A percentile compares a stretch with the other conserved stretches of the same genome.
Conservation (phyloP, 2,797 vertebrate species). For the Catharus ustulatus region DNA sequence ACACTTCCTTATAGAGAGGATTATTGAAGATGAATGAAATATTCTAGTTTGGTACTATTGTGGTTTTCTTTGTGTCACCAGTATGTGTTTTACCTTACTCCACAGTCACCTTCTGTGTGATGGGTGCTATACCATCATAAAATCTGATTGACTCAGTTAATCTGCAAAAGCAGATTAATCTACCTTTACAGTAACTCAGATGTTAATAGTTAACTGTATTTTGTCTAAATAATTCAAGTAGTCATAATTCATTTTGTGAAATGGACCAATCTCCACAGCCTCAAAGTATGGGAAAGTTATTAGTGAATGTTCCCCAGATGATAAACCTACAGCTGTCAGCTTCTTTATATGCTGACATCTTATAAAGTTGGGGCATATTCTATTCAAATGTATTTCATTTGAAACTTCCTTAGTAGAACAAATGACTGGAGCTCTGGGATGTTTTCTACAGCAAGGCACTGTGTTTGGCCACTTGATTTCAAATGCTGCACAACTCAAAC, state of each 20-base stretch:
- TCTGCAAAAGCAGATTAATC: not conserved
- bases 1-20: not conserved
- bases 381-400: not conserved
- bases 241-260: not conserved
- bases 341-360: not conserved
- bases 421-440: not conserved
- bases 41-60: not conserved
- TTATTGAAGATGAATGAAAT: not conserved
- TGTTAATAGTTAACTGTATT: not conserved
- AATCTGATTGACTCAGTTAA: not conserved
- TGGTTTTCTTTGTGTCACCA: not conserved
- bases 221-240: not conserved
- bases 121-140: not conserved
- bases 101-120: too few relatives aligned
- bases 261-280: not conserved
- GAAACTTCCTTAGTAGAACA: not conserved
- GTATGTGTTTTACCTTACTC: not conserved
- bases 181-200: not conserved
- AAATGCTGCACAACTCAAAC: not conserved
- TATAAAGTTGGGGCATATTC: not conserved
- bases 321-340: not conserved
- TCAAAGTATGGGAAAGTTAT: not conserved
- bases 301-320: not conserved
- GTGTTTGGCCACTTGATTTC: conserved; percentile 6
- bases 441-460: not conserved